Base-by-base conservation (phyloP, 1,140 invertebrate species). In the Carposina sasakii region DNA sequence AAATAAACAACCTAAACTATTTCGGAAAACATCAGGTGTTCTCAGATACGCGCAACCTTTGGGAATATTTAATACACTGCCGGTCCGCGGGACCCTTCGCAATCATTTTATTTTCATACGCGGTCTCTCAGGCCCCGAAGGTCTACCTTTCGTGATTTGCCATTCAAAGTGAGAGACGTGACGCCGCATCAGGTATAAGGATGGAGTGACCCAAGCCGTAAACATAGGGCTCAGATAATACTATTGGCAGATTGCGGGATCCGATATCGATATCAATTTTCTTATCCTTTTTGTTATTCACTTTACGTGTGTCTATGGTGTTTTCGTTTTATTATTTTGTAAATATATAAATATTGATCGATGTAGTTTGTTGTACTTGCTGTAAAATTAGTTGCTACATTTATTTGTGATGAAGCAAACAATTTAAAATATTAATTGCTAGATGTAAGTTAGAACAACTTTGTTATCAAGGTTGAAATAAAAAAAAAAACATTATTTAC, bases 71-170 rank as follows among this genome's bases (percentile, higher is more conserved):
- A 79, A 82, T 82, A 78, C 71, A 66, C 56, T 63, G 50, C n/a
- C n/a, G n/a, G n/a, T n/a, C 57, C 64, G 57, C 47, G 57, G 66
- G 67, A 75, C 75, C 76, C 76, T 78, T 58, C 61, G 74, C 78
- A 76, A 82, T 82, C 78, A 82, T 82, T 82, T 82, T 82, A 82
- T 82, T 82, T 82, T 82, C 78, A 82, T 79, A 79, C 72, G 28
- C 39, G 68, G 71, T 78, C 78, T 64, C 78, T 5, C 46, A 73
- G 74, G 69, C 78, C 76, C 78, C 57, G 54, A 82, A 77, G 78
- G 78, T 76, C 70, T 67, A 76, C 76, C 73, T 72, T n/a, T 66
- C 71, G 64, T 82, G 78, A 82, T 82, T 82, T 78, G 71, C 71
- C 76, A 82, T 82, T 82, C 78, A 82, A 69, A 78, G 71, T 56